Evolutionary conservation across 2,113 vertebrate species (phyloP), one percentile per base, ranked within the genome.

Genomic region (Ochotona curzoniae): DNA sequence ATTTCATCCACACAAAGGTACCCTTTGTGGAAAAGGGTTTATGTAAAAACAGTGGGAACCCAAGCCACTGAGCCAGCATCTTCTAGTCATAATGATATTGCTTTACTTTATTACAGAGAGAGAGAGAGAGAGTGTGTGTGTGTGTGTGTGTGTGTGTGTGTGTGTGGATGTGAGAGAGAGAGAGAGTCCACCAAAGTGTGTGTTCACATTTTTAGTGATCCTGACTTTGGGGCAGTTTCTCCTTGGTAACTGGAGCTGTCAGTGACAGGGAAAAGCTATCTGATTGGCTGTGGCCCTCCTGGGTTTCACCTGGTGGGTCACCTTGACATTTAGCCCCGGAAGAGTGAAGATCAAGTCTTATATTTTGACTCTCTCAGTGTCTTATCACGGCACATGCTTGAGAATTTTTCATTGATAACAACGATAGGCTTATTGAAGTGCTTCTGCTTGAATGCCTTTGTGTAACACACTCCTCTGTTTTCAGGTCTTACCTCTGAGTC

Each of bases 1-100:
- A 92, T 91, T 74, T 88, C 80, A 69, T 38, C 10, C 28, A 92
- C 89, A 89, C 54, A 67, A 82, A 90, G 90, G 71, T 1, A 73
- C 5, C 30, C 30, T 61, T 32, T 38, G 4, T 20, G 25, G 21
- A 69, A 14, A 70, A 71, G 85, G 60, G 66, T 49, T 30, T 89
- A 28, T 21, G 32, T 18, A 51, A 74, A 44, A 10, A 17, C 57
- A 91, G 84, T 28, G 14, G 69, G 47, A 87, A 61, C 14, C 23
- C n/a, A 76, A 70, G 0, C 74, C 64, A n/a, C 66, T 87, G 38
- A 74, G 8, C 14, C 57, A 78, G 20, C 54, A n/a, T 8, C 54
- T 83, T 87, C 51, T 66, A 1, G 51, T 82, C 20, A 26, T 26
- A 61, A 51, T 63, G n/a, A 4, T 66, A 4, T 80, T 73, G 26